Percentiles rank a stretch among this genome's conserved stretches.
These are phyloP conservation scores for Calameuta pallipes DNA, from an alignment of 2,888 invertebrate species.

Conservation along the genomic window DNA sequence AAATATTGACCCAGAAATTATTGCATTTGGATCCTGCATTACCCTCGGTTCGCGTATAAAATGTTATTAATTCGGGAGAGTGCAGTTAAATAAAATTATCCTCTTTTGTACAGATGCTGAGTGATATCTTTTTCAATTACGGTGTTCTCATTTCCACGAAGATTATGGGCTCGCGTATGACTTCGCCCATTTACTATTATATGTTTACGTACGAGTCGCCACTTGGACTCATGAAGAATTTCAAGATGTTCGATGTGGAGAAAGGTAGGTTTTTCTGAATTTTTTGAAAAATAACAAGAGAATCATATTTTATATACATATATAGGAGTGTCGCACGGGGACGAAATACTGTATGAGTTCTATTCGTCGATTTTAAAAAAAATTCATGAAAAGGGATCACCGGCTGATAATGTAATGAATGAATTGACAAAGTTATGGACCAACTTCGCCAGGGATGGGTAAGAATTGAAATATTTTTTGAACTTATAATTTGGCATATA, in stretches of 20 bases:
- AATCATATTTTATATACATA: neutral
- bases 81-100: neutral
- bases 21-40: neutral
- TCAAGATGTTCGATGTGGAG: slow-evolving; percentile 33
- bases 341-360: slow-evolving; percentile 72
- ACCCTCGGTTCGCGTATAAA: neutral
- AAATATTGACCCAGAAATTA: slow-evolving; percentile 9
- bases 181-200: slow-evolving; percentile 54
- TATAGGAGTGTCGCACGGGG: slow-evolving; percentile 71
- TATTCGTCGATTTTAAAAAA: slow-evolving; percentile 53
- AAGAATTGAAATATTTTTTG: neutral
- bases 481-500: neutral
- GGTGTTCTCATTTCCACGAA: slow-evolving; percentile 42
- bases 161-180: slow-evolving; percentile 44
- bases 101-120: slow-evolving; percentile 42
- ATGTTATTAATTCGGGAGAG: neutral
- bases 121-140: slow-evolving; percentile 42
- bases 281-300: neutral
- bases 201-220: slow-evolving; percentile 47
- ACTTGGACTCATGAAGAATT: slow-evolving; percentile 50
- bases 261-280: slow-evolving; percentile 35
- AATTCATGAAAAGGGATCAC: slow-evolving; percentile 52
- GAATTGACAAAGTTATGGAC: slow-evolving; percentile 69
- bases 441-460: slow-evolving; percentile 69
- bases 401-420: slow-evolving; percentile 66